Base-by-base conservation (phyloP, 1,140 invertebrate genomes). In the Ostrea denselamellosa region DNA sequence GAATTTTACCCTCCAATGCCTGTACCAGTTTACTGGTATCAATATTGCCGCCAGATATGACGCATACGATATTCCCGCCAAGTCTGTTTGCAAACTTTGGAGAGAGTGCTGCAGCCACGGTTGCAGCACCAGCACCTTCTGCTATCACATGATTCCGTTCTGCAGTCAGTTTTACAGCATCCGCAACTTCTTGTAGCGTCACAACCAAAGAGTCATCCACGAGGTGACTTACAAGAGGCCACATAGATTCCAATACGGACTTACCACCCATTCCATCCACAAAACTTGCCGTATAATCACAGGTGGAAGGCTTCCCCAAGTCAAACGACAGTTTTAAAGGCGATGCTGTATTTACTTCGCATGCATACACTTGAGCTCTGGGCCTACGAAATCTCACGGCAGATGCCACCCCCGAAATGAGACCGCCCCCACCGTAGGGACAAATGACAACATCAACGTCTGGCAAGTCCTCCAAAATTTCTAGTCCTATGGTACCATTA, bases 11-110 rank as follows among this genome's bases (percentile, higher is more conserved):
- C 25, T 92, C 86, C 71, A 94, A 85, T 84, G 92, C 89, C 17
- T 88, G 82, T 22, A 91, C 86, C 17, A 93, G 82, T 89, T 92
- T 92, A 17, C 89, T 77, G 8, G 87, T 89, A 86, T 94, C 93
- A 83, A 94, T 93, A 85, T 94, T 94, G 8, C 93, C 93, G 34
- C 93, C 93, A 7, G 93, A 93, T 56, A 94, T 90, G 28, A 94
- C 90, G 89, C 93, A 94, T 9, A 93, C 93, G 25, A 93, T 91
- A 12, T 93, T 93, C 3, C 92, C 92, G 7, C 90, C 53, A 10
- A 90, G 90, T 14, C 44, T 71, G 19, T 22, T 34, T 0, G 53
- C n/a, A 17, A 90, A 90, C 54, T 90, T 83, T 81, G 90, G 92
- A 34, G 87, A 81, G 77, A 94, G 22, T 12, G 93, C 93, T 17